These are phyloP conservation scores for Cotesia congregata DNA, from an alignment of 2,888 invertebrate genomes.

Conservation along the genomic window DNA sequence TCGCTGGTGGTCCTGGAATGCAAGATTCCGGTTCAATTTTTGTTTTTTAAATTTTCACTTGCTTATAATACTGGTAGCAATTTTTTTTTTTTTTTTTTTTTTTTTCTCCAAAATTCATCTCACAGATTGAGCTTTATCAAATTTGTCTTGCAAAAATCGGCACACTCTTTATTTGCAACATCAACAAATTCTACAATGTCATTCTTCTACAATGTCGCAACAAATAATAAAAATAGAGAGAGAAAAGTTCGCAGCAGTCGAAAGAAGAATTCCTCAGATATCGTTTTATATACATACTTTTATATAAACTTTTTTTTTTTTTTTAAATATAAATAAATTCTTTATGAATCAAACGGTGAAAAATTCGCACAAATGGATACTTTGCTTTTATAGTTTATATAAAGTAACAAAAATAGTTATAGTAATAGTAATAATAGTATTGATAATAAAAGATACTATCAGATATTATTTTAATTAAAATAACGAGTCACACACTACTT, in stretches of 20 bases:
- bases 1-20: constrained; percentile 68
- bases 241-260: constrained; percentile 40
- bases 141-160: constrained; percentile 17
- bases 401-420: not conserved
- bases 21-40: constrained; percentile 63
- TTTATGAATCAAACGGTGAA: not conserved
- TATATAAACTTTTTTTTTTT: constrained; percentile 30
- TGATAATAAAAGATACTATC: too few species aligned
- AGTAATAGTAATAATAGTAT: too few species aligned
- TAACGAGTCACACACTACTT: constrained; percentile 4
- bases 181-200: constrained; percentile 53
- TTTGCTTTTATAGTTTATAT: constrained; percentile 10
- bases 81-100: too few species aligned
- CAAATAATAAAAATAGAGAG: constrained; percentile 32
- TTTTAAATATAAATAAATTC: constrained; percentile 29
- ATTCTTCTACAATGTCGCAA: constrained; percentile 40
- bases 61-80: constrained; percentile 25
- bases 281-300: not conserved
- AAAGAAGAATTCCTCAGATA: constrained; percentile 14
- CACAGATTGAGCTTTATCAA: not conserved
- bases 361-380: constrained; percentile 38
- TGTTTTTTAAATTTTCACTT: constrained; percentile 11
- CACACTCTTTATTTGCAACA: constrained; percentile 46
- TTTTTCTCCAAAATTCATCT: too few species aligned
- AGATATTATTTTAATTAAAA: not conserved